Evolutionary conservation across 1,140 invertebrate species (phyloP).

Genomic region (Macrocentrus cingulum): DNA sequence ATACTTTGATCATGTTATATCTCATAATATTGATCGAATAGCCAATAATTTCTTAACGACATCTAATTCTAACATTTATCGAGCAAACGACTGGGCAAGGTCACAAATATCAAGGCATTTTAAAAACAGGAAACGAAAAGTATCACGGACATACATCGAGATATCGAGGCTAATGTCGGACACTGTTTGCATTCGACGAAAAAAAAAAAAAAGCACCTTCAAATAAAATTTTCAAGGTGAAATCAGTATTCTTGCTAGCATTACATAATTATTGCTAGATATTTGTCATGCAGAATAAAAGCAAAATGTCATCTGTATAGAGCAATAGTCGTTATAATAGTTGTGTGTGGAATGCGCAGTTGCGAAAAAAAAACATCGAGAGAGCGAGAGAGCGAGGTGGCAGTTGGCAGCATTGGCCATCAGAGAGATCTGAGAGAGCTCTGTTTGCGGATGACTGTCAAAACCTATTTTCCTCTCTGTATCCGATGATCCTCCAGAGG

Average conservation of each 20-base stretch:
- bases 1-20: no score
- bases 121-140: conserved; percentile 5
- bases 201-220: conserved; percentile 2
- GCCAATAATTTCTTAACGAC: no score
- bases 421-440: conserved; percentile 25
- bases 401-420: conserved; percentile 29
- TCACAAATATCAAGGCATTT: conserved; percentile 9
- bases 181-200: not conserved
- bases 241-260: not conserved
- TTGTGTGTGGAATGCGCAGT: not conserved
- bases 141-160: not conserved
- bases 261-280: not conserved
- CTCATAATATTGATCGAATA: no score
- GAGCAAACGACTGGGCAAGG: conserved; percentile 1
- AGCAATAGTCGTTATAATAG: no score
- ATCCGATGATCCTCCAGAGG: conserved; percentile 20
- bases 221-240: conserved; percentile 9
- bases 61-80: not conserved
- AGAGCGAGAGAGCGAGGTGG: not conserved
- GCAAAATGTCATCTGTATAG: conserved; percentile 7
- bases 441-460: conserved; percentile 53
- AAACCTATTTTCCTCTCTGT: conserved; percentile 38
- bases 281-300: conserved; percentile 13
- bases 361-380: not conserved
- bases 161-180: not conserved